These are phyloP conservation scores for Bothrops jararaca DNA, from an alignment of 2,113 vertebrate species.

Conservation along the genomic window DNA sequence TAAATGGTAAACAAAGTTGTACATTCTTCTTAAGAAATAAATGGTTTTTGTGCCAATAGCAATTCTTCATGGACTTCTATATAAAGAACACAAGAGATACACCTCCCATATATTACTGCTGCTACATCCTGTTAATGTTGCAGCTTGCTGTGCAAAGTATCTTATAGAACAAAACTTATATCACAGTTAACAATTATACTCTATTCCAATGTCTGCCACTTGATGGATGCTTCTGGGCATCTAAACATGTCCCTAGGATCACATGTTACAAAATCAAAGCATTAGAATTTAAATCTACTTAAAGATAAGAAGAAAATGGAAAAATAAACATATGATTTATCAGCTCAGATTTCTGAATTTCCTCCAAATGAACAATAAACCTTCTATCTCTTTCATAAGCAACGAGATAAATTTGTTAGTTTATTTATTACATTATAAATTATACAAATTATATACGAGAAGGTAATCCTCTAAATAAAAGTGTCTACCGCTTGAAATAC, in stretches of 20 bases:
- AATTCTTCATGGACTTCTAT: not conserved
- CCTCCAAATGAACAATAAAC: not conserved
- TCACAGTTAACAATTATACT: not conserved
- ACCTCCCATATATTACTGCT: not conserved
- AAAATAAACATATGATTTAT: not conserved
- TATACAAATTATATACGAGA: not conserved
- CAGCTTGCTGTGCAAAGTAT: not conserved
- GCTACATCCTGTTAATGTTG: not conserved
- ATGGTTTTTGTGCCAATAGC: not conserved
- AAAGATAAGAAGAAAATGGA: not conserved
- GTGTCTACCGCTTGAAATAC: not conserved
- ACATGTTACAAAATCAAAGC: not conserved
- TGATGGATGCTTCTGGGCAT: not conserved
- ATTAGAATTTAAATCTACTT: not conserved
- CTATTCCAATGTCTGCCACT: not conserved
- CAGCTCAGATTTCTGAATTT: not conserved
- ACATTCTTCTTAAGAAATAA: not conserved
- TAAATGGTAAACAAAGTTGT: slow-evolving; percentile 1
- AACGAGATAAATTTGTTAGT: not conserved
- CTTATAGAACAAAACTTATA: not conserved
- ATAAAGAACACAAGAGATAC: not conserved
- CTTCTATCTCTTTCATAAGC: not conserved
- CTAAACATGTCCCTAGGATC: not conserved
- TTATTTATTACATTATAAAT: not conserved
- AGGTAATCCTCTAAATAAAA: not conserved